These are phyloP conservation scores for Brachionus koreanus DNA, from an alignment of 1,140 invertebrate species.

Conservation along the genomic window DNA sequence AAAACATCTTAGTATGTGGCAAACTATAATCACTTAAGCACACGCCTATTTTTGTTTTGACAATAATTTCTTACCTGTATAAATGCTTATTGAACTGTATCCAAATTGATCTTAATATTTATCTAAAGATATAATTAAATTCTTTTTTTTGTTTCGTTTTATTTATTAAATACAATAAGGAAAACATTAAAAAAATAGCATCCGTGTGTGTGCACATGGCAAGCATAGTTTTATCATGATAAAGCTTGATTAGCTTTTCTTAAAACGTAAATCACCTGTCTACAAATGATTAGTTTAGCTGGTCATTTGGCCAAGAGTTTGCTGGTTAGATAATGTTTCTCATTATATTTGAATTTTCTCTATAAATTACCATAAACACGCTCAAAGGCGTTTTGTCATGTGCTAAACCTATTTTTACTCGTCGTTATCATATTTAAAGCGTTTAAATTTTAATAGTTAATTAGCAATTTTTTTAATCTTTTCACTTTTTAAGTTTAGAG, in stretches of 20 bases:
- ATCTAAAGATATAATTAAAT: conserved; percentile 33
- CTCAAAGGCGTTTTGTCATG: background rate
- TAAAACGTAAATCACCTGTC: conserved; percentile 30
- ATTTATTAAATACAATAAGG: conserved; percentile 14
- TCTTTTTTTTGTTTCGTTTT: conserved; percentile 31
- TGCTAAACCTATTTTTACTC: background rate
- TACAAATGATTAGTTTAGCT: conserved; percentile 21
- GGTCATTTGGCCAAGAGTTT: background rate
- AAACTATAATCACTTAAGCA: conserved; percentile 14
- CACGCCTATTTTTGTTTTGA: background rate
- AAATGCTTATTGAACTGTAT: conserved; percentile 38
- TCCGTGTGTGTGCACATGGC: conserved; percentile 39
- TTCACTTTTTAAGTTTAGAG: background rate
- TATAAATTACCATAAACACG: background rate
- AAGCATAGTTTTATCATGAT: conserved; percentile 23
- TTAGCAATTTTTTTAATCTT: conserved; percentile 4
- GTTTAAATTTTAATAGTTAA: background rate
- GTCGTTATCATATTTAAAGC: conserved; percentile 14
- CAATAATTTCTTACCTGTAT: conserved; percentile 9
- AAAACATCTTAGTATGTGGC: conserved; percentile 25
- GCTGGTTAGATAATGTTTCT: background rate
- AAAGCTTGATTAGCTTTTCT: background rate
- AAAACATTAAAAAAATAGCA: conserved; percentile 21
- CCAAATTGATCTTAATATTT: conserved; percentile 39
- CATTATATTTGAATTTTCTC: background rate